Percentiles rank a stretch among this genome's conserved stretches.
Conservation (phyloP, 2,888 invertebrate species). For the Meiosimyza platycephala region DNA sequence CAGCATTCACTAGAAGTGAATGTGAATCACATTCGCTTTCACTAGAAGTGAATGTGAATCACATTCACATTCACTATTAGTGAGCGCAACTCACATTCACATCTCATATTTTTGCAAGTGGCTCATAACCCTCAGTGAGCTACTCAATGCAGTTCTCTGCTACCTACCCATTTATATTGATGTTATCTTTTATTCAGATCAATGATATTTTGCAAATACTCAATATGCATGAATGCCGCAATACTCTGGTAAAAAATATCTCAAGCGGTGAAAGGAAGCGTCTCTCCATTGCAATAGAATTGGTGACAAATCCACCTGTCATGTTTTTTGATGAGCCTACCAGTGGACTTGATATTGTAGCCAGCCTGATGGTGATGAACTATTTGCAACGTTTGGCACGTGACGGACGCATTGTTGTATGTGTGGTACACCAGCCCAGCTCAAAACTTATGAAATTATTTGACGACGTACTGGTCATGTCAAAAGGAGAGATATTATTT, state of each 20-base stretch:
- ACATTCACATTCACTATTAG: too few relatives aligned
- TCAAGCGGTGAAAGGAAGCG: slow-evolving; percentile 93
- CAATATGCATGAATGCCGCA: slow-evolving; percentile 74
- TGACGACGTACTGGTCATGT: slow-evolving; percentile 85
- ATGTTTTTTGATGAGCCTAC: slow-evolving; percentile 97
- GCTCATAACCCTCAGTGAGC: too few relatives aligned
- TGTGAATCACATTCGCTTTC: too few relatives aligned
- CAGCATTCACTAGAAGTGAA: too few relatives aligned
- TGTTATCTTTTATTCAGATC: slow-evolving; percentile 70
- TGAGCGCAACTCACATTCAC: too few relatives aligned
- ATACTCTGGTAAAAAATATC: slow-evolving; percentile 76
- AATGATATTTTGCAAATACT: slow-evolving; percentile 82
- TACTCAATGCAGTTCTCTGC: too few relatives aligned
- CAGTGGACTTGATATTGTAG: slow-evolving; percentile 83
- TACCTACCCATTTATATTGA: background rate
- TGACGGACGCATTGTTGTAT: slow-evolving; percentile 86
- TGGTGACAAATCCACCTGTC: slow-evolving; percentile 90
- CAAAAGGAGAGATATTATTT: slow-evolving; percentile 81
- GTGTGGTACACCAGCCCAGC: slow-evolving; percentile 92
- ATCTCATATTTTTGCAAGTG: too few relatives aligned
- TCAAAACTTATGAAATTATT: slow-evolving; percentile 87
- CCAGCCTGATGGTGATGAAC: slow-evolving; percentile 83
- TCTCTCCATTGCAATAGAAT: slow-evolving; percentile 87
- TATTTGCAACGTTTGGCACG: slow-evolving; percentile 81
- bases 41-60: too few relatives aligned